phyloP scores from a whole-genome alignment of 1,140 invertebrate species.

The Chironomus tepperi region DNA sequence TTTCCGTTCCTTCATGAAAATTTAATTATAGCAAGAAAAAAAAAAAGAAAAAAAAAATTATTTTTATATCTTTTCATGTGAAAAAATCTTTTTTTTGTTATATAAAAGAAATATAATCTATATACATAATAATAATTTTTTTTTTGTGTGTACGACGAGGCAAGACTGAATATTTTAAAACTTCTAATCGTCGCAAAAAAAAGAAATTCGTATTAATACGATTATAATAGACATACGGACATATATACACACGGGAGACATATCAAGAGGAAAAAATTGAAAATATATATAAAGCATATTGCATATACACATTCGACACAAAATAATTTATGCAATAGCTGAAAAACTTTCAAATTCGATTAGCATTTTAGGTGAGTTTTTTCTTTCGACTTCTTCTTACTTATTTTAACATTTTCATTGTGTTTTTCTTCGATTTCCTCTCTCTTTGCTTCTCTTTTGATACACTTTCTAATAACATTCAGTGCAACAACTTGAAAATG shows the following conservation, averaged over 20 bases:
- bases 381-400: background rate
- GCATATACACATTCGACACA: too few species aligned
- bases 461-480: too few species aligned
- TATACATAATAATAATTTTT: background rate
- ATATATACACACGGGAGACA: background rate
- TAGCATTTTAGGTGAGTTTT: constrained; percentile 9
- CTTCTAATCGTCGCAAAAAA: constrained; percentile 2
- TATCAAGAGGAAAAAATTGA: background rate
- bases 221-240: too few species aligned
- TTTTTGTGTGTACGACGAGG: background rate
- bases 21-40: constrained; percentile 19
- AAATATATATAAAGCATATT: background rate
- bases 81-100: background rate
- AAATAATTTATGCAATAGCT: background rate
- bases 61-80: constrained; percentile 15
- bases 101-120: constrained; percentile 1
- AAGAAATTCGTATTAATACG: background rate
- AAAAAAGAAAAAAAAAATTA: background rate
- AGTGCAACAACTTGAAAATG: background rate
- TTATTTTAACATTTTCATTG: background rate
- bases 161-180: constrained; percentile 5
- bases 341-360: background rate
- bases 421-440: background rate
- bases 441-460: too few species aligned
- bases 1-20: background rate